A percentile compares a stretch with the other conserved stretches of the same genome.
Conservation (phyloP, 2,113 vertebrate species). For the Poicephalus meyeri region DNA sequence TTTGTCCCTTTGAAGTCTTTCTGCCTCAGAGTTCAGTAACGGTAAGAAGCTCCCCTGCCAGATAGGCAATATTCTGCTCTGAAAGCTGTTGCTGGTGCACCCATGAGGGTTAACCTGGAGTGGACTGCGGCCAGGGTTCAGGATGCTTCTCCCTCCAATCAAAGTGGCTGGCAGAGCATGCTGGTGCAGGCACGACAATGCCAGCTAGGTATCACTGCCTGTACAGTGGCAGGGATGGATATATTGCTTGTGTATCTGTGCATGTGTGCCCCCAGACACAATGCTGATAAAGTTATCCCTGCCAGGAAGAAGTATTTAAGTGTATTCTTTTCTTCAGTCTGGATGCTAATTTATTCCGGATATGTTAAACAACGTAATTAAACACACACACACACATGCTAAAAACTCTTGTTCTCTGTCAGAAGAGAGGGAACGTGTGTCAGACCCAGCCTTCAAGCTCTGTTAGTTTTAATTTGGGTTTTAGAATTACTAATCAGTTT, state of each 20-base stretch:
- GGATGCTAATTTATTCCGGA: constrained; percentile 73
- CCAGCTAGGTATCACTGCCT: not conserved
- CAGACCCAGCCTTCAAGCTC: constrained; percentile 80
- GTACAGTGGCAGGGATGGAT: accelerated
- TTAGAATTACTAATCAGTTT: constrained; percentile 83
- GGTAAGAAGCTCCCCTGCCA: not conserved
- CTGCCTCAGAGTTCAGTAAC: not conserved
- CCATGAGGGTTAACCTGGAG: accelerated
- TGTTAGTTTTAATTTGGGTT: constrained; percentile 84
- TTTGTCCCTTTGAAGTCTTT: not conserved
- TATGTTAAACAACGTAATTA: constrained; percentile 81
- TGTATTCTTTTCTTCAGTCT: constrained; percentile 72
- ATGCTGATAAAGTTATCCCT: constrained; percentile 27
- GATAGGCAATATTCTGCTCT: not conserved
- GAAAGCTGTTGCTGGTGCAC: not conserved
- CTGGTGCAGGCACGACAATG: too few relatives aligned
- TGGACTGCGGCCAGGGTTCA: not conserved
- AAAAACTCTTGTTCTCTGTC: constrained; percentile 72
- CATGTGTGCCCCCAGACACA: not conserved
- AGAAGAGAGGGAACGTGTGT: constrained; percentile 58
- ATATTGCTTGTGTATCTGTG: not conserved
- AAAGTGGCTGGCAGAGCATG: accelerated
- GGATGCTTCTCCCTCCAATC: not conserved
- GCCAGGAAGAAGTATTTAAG: constrained; percentile 50
- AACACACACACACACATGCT: constrained; percentile 50